Evolutionary conservation across 2,888 invertebrate genomes (phyloP).

Genomic region (Acanthoscelides obtectus): DNA sequence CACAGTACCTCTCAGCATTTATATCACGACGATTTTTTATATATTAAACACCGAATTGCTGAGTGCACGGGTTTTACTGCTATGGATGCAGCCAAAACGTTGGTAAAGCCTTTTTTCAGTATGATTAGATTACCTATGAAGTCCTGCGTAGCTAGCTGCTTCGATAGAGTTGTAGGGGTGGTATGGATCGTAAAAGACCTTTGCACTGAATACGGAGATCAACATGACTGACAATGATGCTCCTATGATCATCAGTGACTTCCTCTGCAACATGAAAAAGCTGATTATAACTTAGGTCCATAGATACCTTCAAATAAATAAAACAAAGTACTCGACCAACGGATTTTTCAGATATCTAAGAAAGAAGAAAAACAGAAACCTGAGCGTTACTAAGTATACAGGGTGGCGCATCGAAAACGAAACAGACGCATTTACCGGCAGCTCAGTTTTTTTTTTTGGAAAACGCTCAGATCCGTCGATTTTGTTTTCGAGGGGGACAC

Average conservation of each 20-base stretch:
- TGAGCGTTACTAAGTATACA: too few species aligned
- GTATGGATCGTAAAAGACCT: conserved; percentile 51
- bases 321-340: neutral
- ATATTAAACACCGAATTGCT: too few species aligned
- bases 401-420: too few species aligned
- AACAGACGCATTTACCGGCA: too few species aligned
- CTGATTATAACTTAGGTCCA: neutral
- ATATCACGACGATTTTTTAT: too few species aligned
- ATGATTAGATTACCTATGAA: conserved; percentile 49
- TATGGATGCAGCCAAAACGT: too few species aligned
- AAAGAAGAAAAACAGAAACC: neutral
- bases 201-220: conserved; percentile 48
- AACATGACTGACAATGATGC: conserved; percentile 48
- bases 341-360: neutral
- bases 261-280: conserved; percentile 43
- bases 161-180: conserved; percentile 52
- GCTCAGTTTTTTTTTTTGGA: too few species aligned
- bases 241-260: conserved; percentile 46
- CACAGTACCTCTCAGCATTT: too few species aligned
- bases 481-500: too few species aligned
- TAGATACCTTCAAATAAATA: neutral
- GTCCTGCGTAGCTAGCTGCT: conserved; percentile 54
- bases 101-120: too few species aligned
- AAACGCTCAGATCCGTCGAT: too few species aligned
- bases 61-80: too few species aligned